Base-by-base conservation (phyloP, 2,888 invertebrate genomes). In the Tenthredo mesomela region DNA sequence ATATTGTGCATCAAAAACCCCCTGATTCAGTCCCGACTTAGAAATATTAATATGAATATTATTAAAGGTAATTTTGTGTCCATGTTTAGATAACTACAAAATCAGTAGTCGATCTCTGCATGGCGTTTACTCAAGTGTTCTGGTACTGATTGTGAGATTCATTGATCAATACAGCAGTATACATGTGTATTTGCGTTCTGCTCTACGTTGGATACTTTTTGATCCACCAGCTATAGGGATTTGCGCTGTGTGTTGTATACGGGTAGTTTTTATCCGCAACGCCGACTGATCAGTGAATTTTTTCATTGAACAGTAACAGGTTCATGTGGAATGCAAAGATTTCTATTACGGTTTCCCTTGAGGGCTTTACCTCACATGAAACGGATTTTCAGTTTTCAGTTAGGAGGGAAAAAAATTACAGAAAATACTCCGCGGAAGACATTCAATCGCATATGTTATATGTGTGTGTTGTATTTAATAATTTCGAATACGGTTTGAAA, bases 241-340 rank as follows among this genome's bases (percentile, higher is more conserved):
- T 82, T 67, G 18, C 40, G 12, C 3, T 15, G 25, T 7, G 25
- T 7, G 65, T 43, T 21, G 25, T 65, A 82, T 65, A 33, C 18
- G 43, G 67, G 47, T 33, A 21, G 33, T 58, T 82, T 37, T 67
- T 67, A 65, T 67, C 25, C 67, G 47, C 33, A 82, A 67, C 15
- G 4, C 21, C 12, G 47, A 40, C 5, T 65, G 47, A 29, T 40
- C 82, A 40, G 47, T 65, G 10, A 47, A 43, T 70, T 65, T 70
- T 47, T 29, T 15, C 47, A 37, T 47, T n/a, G 29, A 67, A 61
- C 29, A 61, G 15, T 80, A 65, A 80, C 65, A 37, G 61, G 10
- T 47, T n/a, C 80, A 61, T 25, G 80, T 80, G 61, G 40, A 80
- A 80, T 61, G 40, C 37, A 43, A 40, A 80, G 80, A 80, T 80